Evolutionary conservation across 2,113 vertebrate species (phyloP).

Genomic region (Sander lucioperca): DNA sequence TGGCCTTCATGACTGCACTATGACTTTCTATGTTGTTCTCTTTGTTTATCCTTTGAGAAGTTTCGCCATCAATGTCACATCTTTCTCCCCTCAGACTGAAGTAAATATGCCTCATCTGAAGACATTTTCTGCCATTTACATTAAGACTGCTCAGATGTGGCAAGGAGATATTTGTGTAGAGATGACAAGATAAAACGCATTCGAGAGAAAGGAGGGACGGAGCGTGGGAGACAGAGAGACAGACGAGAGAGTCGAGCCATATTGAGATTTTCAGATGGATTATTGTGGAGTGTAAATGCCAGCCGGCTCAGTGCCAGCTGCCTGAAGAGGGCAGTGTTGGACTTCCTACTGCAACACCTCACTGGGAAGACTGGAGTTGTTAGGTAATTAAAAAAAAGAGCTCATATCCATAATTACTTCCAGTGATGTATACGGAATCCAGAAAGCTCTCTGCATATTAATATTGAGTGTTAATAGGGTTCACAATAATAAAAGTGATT

Average conservation of each 20-base stretch:
- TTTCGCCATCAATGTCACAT: neutral
- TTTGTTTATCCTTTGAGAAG: conserved; percentile 19
- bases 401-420: conserved; percentile 69
- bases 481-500: conserved; percentile 62
- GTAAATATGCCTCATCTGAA: conserved; percentile 22
- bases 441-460: conserved; percentile 53
- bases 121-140: conserved; percentile 21
- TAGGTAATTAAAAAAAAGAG: neutral
- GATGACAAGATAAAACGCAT: conserved; percentile 31
- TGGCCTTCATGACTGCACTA: conserved; percentile 45
- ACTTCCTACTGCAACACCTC: conserved; percentile 39
- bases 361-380: conserved; percentile 5
- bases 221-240: conserved; percentile 12
- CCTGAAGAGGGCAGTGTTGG: conserved; percentile 74
- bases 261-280: conserved; percentile 48
- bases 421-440: conserved; percentile 59
- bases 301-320: neutral
- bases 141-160: neutral
- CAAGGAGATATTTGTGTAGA: conserved; percentile 16
- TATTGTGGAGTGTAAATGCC: conserved; percentile 26
- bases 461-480: conserved; percentile 57
- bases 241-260: conserved; percentile 6
- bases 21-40: conserved; percentile 22
- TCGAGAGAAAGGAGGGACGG: conserved; percentile 10
- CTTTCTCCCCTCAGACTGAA: neutral